phyloP scores from a whole-genome alignment of 2,797 vertebrate genomes.

The Phalanger gymnotis region DNA sequence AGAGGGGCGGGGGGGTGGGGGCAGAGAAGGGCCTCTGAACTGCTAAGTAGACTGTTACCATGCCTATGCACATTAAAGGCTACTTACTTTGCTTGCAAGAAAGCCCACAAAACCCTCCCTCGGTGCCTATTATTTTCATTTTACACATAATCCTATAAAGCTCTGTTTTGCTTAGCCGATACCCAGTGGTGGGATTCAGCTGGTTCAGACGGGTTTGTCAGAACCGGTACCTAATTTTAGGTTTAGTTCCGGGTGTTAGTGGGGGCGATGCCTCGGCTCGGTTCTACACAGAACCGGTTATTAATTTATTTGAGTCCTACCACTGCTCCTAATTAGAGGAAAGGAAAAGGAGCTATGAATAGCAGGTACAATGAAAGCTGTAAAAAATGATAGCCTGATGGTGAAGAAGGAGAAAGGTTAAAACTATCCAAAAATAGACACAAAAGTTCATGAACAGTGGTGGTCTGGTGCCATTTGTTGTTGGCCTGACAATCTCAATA shows the following conservation, averaged over 20 bases:
- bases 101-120: not conserved
- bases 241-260: too few relatives aligned
- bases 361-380: not conserved
- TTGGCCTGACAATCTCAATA: not conserved
- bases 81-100: not conserved
- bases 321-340: constrained; percentile 20
- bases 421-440: not conserved
- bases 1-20: too few relatives aligned
- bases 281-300: too few relatives aligned
- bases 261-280: too few relatives aligned
- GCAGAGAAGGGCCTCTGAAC: not conserved
- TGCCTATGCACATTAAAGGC: not conserved
- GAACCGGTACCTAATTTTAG: too few relatives aligned
- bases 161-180: not conserved
- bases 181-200: too few relatives aligned
- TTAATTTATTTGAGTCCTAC: too few relatives aligned
- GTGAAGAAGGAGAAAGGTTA: not conserved
- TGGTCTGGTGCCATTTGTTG: not conserved
- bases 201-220: too few relatives aligned
- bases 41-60: not conserved
- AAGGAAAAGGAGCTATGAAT: not conserved
- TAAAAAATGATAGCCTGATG: not conserved
- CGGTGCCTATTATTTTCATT: not conserved
- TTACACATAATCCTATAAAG: constrained; percentile 24
- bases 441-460: not conserved